A percentile compares a stretch with the other conserved stretches of the same genome.
Conservation (phyloP, 2,113 vertebrate genomes). For the Rhinolophus ferrumequinum region DNA sequence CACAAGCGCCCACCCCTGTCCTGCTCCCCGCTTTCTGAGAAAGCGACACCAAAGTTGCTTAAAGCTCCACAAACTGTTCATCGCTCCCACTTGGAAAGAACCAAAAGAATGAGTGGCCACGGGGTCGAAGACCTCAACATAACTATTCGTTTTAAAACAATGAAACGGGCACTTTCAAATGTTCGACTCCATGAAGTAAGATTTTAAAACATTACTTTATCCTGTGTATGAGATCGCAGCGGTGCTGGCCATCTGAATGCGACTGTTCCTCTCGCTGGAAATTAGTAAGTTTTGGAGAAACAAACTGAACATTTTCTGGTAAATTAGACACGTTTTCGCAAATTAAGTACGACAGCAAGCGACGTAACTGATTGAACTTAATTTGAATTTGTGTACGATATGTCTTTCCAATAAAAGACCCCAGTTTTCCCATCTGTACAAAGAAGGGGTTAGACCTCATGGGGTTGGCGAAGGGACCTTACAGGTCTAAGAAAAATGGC, state of each 20-base stretch:
- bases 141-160: background rate
- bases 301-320: background rate
- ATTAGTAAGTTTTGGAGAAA: background rate
- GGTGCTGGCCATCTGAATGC: background rate
- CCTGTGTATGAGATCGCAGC: background rate
- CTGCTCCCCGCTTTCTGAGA: background rate
- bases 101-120: background rate
- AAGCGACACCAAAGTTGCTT: background rate
- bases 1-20: rapidly evolving
- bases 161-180: background rate
- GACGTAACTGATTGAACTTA: background rate
- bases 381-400: background rate
- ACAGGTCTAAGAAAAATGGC: background rate
- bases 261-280: background rate
- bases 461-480: background rate
- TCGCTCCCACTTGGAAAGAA: background rate
- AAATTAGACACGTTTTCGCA: background rate
- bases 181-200: background rate
- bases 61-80: background rate
- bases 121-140: background rate
- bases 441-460: background rate
- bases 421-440: background rate
- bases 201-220: background rate
- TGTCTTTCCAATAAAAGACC: background rate
- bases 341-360: background rate